phyloP scores from a whole-genome alignment of 1,140 invertebrate genomes.

The Leucophenga varia region DNA sequence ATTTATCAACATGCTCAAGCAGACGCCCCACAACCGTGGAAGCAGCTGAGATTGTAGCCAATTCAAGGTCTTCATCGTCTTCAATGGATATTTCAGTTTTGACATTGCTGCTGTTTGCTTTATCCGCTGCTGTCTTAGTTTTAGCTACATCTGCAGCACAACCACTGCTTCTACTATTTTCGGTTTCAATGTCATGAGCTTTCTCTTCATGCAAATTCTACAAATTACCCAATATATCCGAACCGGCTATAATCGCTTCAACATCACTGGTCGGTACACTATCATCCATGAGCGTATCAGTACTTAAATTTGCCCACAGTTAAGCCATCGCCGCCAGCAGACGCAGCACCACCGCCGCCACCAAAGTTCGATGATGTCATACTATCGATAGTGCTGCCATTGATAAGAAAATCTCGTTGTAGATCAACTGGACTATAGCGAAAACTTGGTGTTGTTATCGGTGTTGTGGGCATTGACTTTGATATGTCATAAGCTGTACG shows the following conservation, averaged over 20 bases:
- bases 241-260: slow-evolving; percentile 43
- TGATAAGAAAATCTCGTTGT: slow-evolving; percentile 63
- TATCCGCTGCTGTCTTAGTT: no score
- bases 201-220: slow-evolving; percentile 54
- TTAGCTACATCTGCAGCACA: no score
- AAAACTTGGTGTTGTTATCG: slow-evolving; percentile 60
- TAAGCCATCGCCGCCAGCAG: slow-evolving; percentile 16
- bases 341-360: slow-evolving; percentile 8
- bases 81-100: no score
- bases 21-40: slow-evolving; percentile 33
- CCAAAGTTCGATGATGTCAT: slow-evolving; percentile 30
- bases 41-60: no score
- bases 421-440: slow-evolving; percentile 59
- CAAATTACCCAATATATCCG: slow-evolving; percentile 44
- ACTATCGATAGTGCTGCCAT: slow-evolving; percentile 61
- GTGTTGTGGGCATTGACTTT: slow-evolving; percentile 68
- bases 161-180: no score
- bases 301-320: no score
- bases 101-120: no score
- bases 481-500: slow-evolving; percentile 56
- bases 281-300: slow-evolving; percentile 38
- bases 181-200: no score
- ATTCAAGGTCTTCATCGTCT: no score
- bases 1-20: slow-evolving; percentile 38
- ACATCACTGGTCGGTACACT: slow-evolving; percentile 30